Percentiles rank a stretch among this genome's conserved stretches.
These are phyloP conservation scores for Formica selysi DNA, from an alignment of 1,140 invertebrate species.

Conservation along the genomic window DNA sequence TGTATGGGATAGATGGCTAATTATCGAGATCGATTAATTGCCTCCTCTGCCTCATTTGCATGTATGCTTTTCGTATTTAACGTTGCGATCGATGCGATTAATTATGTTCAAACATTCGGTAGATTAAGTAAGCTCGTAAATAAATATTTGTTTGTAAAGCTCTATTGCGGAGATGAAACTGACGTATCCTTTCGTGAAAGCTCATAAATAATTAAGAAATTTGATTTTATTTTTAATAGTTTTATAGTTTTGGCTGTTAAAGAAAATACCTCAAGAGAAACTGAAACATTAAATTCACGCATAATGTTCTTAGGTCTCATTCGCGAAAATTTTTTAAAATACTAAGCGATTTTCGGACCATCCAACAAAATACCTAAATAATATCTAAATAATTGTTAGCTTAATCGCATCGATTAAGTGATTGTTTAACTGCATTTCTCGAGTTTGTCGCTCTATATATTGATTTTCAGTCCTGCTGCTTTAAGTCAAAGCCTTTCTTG, in stretches of 20 bases:
- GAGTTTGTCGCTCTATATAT: constrained; percentile 38
- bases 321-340: neutral
- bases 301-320: neutral
- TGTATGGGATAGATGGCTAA: neutral
- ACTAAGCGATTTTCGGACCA: neutral
- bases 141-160: neutral
- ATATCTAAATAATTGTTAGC: neutral
- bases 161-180: neutral
- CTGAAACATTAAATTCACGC: no score
- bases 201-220: no score
- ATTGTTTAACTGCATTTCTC: constrained; percentile 12
- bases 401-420: constrained; percentile 31
- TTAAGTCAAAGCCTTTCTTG: constrained; percentile 18
- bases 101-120: constrained; percentile 3
- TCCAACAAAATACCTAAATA: neutral
- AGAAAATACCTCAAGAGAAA: no score
- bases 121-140: neutral
- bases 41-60: neutral
- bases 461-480: constrained; percentile 33
- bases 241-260: no score
- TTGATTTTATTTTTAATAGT: no score
- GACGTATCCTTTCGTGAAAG: no score
- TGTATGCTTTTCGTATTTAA: neutral
- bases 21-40: neutral
- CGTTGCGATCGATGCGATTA: constrained; percentile 6